phyloP scores from a whole-genome alignment of 1,140 invertebrate species.

The Temnothorax curvispinosus region DNA sequence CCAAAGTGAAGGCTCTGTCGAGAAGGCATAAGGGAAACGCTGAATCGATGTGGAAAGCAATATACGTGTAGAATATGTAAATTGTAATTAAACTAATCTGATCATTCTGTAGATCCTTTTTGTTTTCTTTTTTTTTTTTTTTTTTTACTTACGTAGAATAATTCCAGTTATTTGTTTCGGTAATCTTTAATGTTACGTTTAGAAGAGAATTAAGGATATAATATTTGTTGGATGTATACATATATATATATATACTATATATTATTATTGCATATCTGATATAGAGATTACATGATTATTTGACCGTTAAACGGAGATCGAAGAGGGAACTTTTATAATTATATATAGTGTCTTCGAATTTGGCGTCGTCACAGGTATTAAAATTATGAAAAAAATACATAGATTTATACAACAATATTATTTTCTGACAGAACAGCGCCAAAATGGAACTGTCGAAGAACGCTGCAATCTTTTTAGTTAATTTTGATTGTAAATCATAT shows the following conservation, averaged over 20 bases:
- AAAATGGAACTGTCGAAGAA: background rate
- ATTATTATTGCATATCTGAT: background rate
- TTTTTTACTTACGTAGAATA: background rate
- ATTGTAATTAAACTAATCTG: conserved; percentile 16
- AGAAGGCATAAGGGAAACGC: conserved; percentile 22
- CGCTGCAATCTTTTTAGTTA: background rate
- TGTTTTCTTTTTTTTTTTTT: conserved; percentile 12
- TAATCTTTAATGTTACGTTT: background rate
- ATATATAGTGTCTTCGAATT: background rate
- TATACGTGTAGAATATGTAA: conserved; percentile 52
- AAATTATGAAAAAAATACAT: background rate
- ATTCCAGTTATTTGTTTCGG: background rate
- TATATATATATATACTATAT: background rate
- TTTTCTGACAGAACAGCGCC: background rate
- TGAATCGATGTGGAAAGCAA: background rate
- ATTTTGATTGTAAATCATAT: background rate
- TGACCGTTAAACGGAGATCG: background rate
- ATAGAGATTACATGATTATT: background rate
- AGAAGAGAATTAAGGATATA: conserved; percentile 1
- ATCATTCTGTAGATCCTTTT: background rate
- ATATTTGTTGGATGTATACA: background rate
- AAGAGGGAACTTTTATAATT: background rate
- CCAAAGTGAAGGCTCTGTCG: conserved; percentile 67
- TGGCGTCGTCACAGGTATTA: background rate
- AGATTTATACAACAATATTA: background rate